These are phyloP conservation scores for Thyatira batis DNA, from an alignment of 2,888 invertebrate species.

Conservation along the genomic window DNA sequence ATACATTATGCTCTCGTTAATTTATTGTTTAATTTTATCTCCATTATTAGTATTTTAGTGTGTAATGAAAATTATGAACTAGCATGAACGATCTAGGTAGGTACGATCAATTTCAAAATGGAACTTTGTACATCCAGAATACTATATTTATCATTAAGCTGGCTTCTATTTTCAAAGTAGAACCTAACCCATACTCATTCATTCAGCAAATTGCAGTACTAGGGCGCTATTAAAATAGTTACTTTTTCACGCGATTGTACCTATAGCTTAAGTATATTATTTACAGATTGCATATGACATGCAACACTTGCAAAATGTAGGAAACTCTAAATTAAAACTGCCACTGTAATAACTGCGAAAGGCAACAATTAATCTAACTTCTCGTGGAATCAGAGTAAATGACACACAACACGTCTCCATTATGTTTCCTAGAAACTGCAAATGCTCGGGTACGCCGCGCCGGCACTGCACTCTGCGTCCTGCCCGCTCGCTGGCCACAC, in stretches of 20 bases:
- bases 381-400: slow-evolving; percentile 43
- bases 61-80: too few species aligned
- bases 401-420: slow-evolving; percentile 38
- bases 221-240: too few species aligned
- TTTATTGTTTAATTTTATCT: background rate
- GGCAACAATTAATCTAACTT: slow-evolving; percentile 53
- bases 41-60: too few species aligned
- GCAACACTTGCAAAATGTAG: slow-evolving; percentile 37
- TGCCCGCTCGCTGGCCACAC: slow-evolving; percentile 33
- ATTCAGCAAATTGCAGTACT: too few species aligned
- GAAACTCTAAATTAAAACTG: slow-evolving; percentile 50
- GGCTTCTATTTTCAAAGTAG: too few species aligned
- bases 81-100: too few species aligned
- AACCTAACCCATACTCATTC: too few species aligned
- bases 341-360: slow-evolving; percentile 42
- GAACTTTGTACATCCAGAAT: too few species aligned
- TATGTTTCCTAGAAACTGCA: slow-evolving; percentile 51
- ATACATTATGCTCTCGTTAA: background rate
- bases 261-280: slow-evolving; percentile 12
- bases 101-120: too few species aligned
- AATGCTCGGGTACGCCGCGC: slow-evolving; percentile 29
- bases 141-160: too few species aligned
- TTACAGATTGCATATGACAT: slow-evolving; percentile 7
- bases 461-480: slow-evolving; percentile 19
- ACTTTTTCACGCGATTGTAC: slow-evolving; percentile 1